Percentiles rank a stretch among this genome's conserved stretches.
These are phyloP conservation scores for Ceuthmochares aereus DNA, from an alignment of 2,113 vertebrate genomes.

Conservation along the genomic window DNA sequence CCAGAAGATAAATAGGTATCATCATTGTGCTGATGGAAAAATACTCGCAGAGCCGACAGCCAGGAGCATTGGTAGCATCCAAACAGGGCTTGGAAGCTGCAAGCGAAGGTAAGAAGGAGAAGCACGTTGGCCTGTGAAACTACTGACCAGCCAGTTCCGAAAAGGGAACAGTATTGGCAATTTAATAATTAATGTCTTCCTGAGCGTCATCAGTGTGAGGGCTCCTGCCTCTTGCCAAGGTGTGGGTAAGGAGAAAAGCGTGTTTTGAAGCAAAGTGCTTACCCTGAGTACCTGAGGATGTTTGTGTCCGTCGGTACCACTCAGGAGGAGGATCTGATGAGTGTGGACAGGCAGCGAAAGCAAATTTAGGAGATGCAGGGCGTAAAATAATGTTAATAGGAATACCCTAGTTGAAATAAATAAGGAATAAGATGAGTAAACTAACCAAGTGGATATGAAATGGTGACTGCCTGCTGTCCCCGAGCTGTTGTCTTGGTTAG, in stretches of 20 bases:
- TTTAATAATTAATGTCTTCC: not conserved
- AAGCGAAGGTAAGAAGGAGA: too few species aligned
- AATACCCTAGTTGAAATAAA: not conserved
- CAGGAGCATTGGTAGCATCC: conserved; percentile 20
- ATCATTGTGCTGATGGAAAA: conserved; percentile 48
- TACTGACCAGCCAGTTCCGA: not conserved
- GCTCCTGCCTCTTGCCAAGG: not conserved
- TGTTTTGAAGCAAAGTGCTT: not conserved
- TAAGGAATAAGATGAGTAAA: not conserved
- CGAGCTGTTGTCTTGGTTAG: not conserved
- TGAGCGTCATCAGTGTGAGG: not conserved
- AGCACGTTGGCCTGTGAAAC: not conserved
- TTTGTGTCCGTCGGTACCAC: not conserved
- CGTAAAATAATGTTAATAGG: not conserved
- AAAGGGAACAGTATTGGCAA: not conserved
- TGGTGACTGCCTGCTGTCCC: not conserved
- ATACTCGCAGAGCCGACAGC: conserved; percentile 32
- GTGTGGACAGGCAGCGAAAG: not conserved
- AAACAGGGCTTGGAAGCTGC: conserved; percentile 16
- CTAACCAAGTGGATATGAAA: not conserved
- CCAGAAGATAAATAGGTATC: conserved; percentile 86
- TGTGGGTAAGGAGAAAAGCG: not conserved
- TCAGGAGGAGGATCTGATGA: not conserved
- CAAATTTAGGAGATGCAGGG: not conserved
- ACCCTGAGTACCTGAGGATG: not conserved